A percentile compares a stretch with the other conserved stretches of the same genome.
Evolutionary conservation across 2,888 invertebrate genomes (phyloP).

Genomic region (Notodonta ziczac): DNA sequence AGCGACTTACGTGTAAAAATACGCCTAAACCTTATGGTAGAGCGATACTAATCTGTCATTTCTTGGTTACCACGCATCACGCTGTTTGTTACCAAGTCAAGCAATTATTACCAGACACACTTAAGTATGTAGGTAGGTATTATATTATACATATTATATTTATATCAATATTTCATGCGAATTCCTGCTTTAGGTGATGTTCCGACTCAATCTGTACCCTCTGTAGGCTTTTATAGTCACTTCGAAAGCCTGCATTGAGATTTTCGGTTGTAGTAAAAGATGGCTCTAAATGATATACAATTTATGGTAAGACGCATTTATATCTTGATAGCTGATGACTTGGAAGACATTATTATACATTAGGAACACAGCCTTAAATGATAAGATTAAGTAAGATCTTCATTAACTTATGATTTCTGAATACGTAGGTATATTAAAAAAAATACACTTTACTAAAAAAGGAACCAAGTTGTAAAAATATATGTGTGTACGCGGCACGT

Average conservation of each 20-base stretch:
- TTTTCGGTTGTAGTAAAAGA: too few relatives aligned
- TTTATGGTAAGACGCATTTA: too few relatives aligned
- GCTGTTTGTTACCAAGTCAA: too few relatives aligned
- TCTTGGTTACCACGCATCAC: too few relatives aligned
- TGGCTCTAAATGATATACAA: too few relatives aligned
- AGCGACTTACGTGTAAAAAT: too few relatives aligned
- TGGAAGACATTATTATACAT: not conserved
- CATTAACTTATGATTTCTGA: slow-evolving; percentile 20
- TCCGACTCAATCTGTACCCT: not conserved
- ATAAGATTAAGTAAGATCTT: slow-evolving; percentile 23
- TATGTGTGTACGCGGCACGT: slow-evolving; percentile 13
- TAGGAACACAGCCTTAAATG: slow-evolving; percentile 15
- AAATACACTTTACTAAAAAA: slow-evolving; percentile 40
- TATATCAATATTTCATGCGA: slow-evolving; percentile 22
- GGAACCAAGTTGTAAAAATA: slow-evolving; percentile 53
- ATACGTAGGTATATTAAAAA: slow-evolving; percentile 11
- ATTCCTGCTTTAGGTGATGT: slow-evolving; percentile 22
- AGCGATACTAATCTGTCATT: too few relatives aligned
- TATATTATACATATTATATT: too few relatives aligned
- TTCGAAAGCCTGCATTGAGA: not conserved
- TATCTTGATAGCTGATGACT: not conserved
- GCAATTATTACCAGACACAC: too few relatives aligned
- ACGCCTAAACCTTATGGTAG: too few relatives aligned
- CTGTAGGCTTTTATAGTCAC: too few relatives aligned
- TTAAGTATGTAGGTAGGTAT: too few relatives aligned